Evolutionary conservation across 1,140 invertebrate genomes (phyloP), one percentile per base, ranked within the genome.

Genomic region (Rhyzopertha dominica): DNA sequence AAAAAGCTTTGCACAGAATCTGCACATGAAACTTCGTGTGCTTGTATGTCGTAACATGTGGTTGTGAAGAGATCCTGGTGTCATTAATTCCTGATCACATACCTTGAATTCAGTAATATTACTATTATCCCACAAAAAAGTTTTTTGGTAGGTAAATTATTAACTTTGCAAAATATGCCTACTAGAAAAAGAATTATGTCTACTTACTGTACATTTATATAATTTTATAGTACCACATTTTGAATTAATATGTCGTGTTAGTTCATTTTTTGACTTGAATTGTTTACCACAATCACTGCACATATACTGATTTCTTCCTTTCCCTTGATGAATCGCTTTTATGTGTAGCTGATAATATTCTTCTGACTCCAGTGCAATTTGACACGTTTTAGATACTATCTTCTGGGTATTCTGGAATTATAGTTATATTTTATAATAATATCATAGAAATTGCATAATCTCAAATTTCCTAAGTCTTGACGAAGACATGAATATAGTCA

Each of bases 21-120:
- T 59, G 51, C 74, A 76, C 43, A 67, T 60, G 26, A 69, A 73
- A 13, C 64, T 68, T 3, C 60, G 63, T 13, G 67, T 66, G 3
- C 70, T 72, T 1, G 65, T 68, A 48, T 76, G 74, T 8, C 70
- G 56, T 17, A 67, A 51, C 29, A 66, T 65, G 47, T 76, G 73
- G 23, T 53, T 59, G 14, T 60, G 54, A 10, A 67, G 38, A 30
- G 61, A 55, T 10, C 59, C 53, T 14, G 63, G 57, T 0, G 63
- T 70, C 41, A 68, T 69, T 12, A 71, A 54, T 22, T 66, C 56
- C 47, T 71, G 67, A 30, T 53, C 53, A 43, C 71, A 73, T 4
- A 63, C 44, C 39, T 66, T 28, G 37, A 22, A 50, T 18, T 4
- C 25, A 9, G 36, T 25, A 30, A 31, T 18, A 35, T 1, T n/a